Percentiles rank a stretch among this genome's conserved stretches.
Conservation (phyloP, 2,113 vertebrate genomes). For the Psephotus haematonotus region DNA sequence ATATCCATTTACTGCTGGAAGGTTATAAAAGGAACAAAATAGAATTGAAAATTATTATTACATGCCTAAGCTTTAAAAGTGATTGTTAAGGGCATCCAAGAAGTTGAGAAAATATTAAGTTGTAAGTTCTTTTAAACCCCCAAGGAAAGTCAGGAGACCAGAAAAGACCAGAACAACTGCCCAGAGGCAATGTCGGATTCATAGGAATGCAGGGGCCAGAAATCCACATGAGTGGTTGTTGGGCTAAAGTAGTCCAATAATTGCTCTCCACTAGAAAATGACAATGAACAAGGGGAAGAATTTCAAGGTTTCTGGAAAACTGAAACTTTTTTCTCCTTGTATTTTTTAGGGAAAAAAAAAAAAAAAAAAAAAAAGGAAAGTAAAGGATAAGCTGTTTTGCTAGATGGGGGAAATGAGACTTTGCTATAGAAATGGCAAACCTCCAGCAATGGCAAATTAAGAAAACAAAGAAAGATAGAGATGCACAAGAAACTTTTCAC, state of each 20-base stretch:
- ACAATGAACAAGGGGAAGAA: not conserved
- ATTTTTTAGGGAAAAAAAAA: not conserved
- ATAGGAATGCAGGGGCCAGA: not conserved
- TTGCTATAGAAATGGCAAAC: not conserved
- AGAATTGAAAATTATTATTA: not conserved
- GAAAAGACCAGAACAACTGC: not conserved
- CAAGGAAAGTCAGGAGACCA: not conserved
- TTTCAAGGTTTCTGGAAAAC: not conserved
- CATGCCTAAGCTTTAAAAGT: not conserved
- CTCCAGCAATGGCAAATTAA: not conserved
- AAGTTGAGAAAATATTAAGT: not conserved
- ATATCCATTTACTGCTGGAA: not conserved
- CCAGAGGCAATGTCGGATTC: not conserved
- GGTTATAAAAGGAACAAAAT: not conserved
- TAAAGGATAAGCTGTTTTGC: not conserved
- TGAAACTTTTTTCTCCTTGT: not conserved
- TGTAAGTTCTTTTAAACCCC: slow-evolving; percentile 5
- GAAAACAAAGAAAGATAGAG: not conserved
- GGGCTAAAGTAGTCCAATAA: not conserved
- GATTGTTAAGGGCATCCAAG: not conserved
- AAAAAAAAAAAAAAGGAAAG: not conserved
- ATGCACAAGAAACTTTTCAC: not conserved
- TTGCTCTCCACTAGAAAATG: not conserved
- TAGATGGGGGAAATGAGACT: not conserved
- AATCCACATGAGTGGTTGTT: not conserved